A percentile compares a stretch with the other conserved stretches of the same genome.
phyloP scores from a whole-genome alignment of 2,888 invertebrate genomes.

The Syrphus vitripennis region DNA sequence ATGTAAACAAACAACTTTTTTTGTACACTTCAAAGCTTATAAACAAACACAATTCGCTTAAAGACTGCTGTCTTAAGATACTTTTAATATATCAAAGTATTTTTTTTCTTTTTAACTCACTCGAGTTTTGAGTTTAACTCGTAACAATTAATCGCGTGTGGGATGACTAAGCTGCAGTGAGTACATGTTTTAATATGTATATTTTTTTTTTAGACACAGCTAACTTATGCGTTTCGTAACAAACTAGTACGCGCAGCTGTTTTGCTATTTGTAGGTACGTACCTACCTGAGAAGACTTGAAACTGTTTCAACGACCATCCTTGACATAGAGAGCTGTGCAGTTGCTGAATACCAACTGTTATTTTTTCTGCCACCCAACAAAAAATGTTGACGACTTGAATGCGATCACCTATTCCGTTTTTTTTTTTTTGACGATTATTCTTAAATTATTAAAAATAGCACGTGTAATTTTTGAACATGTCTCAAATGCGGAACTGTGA shows the following conservation, averaged over 20 bases:
- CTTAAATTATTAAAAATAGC: not conserved
- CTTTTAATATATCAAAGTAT: not conserved
- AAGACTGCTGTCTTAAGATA: not conserved
- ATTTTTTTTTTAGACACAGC: not conserved
- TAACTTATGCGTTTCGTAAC: not conserved
- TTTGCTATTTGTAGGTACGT: not conserved
- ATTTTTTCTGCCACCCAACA: not conserved
- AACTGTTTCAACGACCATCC: slow-evolving; percentile 54
- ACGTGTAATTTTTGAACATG: slow-evolving; percentile 6
- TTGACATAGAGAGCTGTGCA: slow-evolving; percentile 30
- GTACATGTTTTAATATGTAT: not conserved
- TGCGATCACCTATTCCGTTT: no score
- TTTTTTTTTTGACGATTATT: not conserved
- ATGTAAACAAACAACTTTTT: slow-evolving; percentile 26
- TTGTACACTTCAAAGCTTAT: not conserved
- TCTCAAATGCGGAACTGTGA: slow-evolving; percentile 28
- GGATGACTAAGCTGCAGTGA: not conserved
- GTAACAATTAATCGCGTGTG: not conserved
- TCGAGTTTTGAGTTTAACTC: not conserved
- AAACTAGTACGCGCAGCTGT: slow-evolving; percentile 25
- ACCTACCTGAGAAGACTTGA: not conserved
- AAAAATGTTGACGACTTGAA: not conserved
- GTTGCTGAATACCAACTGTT: slow-evolving; percentile 10
- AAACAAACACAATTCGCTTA: not conserved
- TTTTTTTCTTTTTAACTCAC: not conserved